Evolutionary conservation across 30 jellyfish, hydroid and myxozoan genomes (phyloP).

Genomic region (Aurelia sp.): DNA sequence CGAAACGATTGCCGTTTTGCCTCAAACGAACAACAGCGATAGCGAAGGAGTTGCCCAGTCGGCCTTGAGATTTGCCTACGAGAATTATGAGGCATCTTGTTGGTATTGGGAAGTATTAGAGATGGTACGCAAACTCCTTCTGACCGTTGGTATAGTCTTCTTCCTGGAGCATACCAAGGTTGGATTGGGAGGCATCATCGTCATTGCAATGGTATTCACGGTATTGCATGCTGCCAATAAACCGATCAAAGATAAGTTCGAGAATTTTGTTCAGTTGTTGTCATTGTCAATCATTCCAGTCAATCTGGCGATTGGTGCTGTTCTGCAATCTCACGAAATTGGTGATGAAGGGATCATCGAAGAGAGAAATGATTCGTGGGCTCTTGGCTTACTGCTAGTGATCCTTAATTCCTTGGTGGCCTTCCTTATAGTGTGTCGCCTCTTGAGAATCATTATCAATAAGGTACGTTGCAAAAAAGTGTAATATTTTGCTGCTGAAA

Average conservation of each 20-base stretch:
- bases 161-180: constrained; percentile 13
- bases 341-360: not conserved
- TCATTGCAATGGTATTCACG: constrained; percentile 32
- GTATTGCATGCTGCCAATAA: constrained; percentile 31
- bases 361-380: not conserved
- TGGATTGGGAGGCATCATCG: constrained; percentile 14
- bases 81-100: constrained; percentile 32
- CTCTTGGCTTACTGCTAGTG: constrained; percentile 25
- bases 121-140: constrained; percentile 41
- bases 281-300: constrained; percentile 31
- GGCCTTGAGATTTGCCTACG: constrained; percentile 50
- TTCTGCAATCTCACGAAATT: constrained; percentile 1
- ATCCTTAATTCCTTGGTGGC: constrained; percentile 3
- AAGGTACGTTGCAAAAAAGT: not conserved
- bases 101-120: constrained; percentile 67
- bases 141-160: constrained; percentile 54
- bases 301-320: constrained; percentile 43
- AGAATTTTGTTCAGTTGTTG: constrained; percentile 38
- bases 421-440: constrained; percentile 9
- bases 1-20: not conserved
- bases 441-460: not conserved
- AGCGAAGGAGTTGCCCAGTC: too few species aligned
- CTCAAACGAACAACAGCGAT: not conserved
- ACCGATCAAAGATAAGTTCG: constrained; percentile 36
- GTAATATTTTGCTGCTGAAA: not conserved